These are phyloP conservation scores for Pyrochroa serraticornis DNA, from an alignment of 2,888 invertebrate genomes.

Conservation along the genomic window DNA sequence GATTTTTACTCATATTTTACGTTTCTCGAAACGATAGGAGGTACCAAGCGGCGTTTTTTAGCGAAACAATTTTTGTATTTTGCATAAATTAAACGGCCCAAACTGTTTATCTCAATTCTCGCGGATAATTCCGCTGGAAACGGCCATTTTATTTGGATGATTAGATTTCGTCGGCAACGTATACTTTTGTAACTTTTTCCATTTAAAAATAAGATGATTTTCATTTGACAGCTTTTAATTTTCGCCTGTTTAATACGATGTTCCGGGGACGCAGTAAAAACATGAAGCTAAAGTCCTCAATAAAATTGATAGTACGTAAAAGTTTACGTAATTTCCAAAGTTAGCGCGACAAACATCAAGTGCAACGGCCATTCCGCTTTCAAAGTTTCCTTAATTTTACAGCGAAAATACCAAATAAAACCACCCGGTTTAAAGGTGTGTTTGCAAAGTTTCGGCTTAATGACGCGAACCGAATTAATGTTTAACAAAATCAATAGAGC, in stretches of 20 bases:
- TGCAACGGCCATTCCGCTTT: constrained; percentile 11
- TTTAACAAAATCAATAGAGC: constrained; percentile 3
- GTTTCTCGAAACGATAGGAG: constrained; percentile 1
- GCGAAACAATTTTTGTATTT: constrained; percentile 22
- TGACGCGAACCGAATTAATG: constrained; percentile 11
- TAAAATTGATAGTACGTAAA: constrained; percentile 27
- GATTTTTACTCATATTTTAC: background rate
- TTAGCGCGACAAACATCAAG: constrained; percentile 13
- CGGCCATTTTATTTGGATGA: constrained; percentile 33
- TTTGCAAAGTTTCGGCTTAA: background rate
- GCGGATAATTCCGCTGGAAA: constrained; percentile 31
- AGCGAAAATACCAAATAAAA: too few species aligned
- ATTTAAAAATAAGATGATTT: constrained; percentile 16
- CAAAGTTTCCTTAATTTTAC: constrained; percentile 21
- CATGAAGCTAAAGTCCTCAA: constrained; percentile 23
- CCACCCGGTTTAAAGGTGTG: too few species aligned
- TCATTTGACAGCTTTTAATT: constrained; percentile 19
- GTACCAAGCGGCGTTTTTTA: too few species aligned
- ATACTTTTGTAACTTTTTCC: constrained; percentile 31
- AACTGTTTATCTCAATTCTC: constrained; percentile 34
- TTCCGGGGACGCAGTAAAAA: constrained; percentile 20
- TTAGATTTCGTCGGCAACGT: constrained; percentile 33
- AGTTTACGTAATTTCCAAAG: constrained; percentile 22
- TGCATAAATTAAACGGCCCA: constrained; percentile 32
- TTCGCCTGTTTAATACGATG: constrained; percentile 12